phyloP scores from a whole-genome alignment of 2,113 vertebrate species.

The Gadus chalcogrammus region DNA sequence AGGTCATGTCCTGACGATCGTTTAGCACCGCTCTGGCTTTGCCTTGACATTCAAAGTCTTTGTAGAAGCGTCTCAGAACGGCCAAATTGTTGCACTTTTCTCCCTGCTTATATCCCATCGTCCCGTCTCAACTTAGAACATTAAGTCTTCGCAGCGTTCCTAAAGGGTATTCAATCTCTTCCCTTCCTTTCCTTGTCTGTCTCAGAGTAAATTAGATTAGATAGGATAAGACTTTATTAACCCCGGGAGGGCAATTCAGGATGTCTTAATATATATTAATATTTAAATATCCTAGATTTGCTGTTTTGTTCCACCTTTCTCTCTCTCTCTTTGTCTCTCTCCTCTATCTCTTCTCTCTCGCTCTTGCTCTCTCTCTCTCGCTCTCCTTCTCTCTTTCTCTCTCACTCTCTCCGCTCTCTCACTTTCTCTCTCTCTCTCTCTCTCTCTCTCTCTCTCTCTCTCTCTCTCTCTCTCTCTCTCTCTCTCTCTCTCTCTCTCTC shows the following conservation, averaged over 20 bases:
- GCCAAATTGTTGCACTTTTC: background rate
- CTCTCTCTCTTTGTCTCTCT: background rate
- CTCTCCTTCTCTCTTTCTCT: background rate
- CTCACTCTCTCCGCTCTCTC: background rate
- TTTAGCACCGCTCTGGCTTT: background rate
- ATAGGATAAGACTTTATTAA: too few species aligned
- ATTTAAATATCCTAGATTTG: too few species aligned
- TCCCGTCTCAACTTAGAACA: too few species aligned
- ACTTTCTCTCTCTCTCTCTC: background rate
- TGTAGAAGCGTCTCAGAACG: background rate
- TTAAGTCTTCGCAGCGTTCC: too few species aligned
- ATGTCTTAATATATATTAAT: too few species aligned
- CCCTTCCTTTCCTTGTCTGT: too few species aligned
- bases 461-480: background rate
- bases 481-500: too few species aligned
- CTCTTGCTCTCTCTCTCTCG: background rate
- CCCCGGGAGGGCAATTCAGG: too few species aligned
- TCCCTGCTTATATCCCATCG: background rate
- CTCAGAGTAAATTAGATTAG: too few species aligned
- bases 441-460: background rate
- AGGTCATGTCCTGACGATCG: background rate
- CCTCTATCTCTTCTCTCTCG: background rate
- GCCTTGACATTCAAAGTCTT: slow-evolving; percentile 8
- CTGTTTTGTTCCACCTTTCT: background rate
- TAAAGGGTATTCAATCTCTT: too few species aligned